Evolutionary conservation across 2,113 vertebrate species (phyloP), one percentile per base, ranked within the genome.

Genomic region (Hemichromis elongatus): DNA sequence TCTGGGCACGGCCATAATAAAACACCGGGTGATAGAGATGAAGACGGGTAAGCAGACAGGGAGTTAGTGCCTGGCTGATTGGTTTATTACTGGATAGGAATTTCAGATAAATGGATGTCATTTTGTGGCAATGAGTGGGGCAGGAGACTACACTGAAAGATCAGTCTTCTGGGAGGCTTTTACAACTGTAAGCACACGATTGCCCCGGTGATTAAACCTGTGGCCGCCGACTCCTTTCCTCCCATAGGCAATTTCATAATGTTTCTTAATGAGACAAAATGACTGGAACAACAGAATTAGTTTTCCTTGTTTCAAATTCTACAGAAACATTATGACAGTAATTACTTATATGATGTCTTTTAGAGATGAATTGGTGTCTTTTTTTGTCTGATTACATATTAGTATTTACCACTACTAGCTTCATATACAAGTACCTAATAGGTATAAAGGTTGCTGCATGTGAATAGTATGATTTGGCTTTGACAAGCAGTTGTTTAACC

Each of bases 71-170:
- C 50, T 66, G 50, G 33, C 12, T 81, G 79, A 88, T 87, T 89
- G 84, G 75, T 80, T 90, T 91, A 82, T 84, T 81, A 88, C 84
- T 85, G 52, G 73, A 24, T 53, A 24, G 21, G 79, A 86, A 79
- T 75, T 89, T 84, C 19, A 56, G 40, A 89, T 86, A 91, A 87
- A 88, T 86, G 77, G 37, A 81, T 88, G 75, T 68, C 84, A 77
- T 92, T 73, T 55, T 9, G 7, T 9, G 45, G 11, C n/a, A 42
- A 57, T 5, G n/a, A 52, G 11, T 52, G 42, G n/a, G 13, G n/a
- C n/a, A 16, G 19, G 24, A 45, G 26, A 77, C 79, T 79, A 33
- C 90, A 85, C 63, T 84, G 55, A 90, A 85, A 56, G 77, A 92
- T 86, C 50, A 10, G 56, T 66, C 83, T 88, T 79, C 50, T 2